Conservation (phyloP, 1,140 invertebrate species). For the Ephestia elutella region DNA sequence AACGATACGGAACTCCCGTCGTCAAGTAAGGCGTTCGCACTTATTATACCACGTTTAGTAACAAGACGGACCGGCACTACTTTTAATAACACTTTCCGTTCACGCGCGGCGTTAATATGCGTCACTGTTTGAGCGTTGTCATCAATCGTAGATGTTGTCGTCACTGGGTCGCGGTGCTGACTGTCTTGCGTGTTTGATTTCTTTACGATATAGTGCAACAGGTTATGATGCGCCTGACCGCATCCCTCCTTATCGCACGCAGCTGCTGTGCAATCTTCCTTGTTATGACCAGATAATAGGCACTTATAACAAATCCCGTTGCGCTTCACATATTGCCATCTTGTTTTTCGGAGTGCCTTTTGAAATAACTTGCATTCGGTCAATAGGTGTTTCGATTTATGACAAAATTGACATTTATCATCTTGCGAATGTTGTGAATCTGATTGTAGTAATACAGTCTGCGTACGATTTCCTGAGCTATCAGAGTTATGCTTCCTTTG, state of each 20-base stretch:
- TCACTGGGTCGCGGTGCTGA: background rate
- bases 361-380: background rate
- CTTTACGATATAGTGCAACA: conserved; percentile 19
- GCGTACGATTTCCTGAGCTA: conserved; percentile 2
- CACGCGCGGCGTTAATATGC: background rate
- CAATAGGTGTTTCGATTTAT: background rate
- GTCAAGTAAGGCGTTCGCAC: too few relatives aligned
- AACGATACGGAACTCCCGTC: too few relatives aligned
- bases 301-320: conserved; percentile 21
- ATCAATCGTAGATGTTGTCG: too few relatives aligned
- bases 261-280: conserved; percentile 11
- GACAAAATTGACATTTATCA: conserved; percentile 19
- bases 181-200: background rate
- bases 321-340: conserved; percentile 17
- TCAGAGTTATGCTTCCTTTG: conserved; percentile 8
- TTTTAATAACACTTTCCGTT: too few relatives aligned
- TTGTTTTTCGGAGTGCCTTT: background rate
- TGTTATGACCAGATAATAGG: conserved; percentile 16
- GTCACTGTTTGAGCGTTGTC: conserved; percentile 5
- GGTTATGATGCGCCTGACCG: conserved; percentile 20
- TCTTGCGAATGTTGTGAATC: too few relatives aligned
- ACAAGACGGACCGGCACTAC: too few relatives aligned
- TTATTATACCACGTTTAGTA: too few relatives aligned
- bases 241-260: conserved; percentile 12
- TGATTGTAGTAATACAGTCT: background rate